These are phyloP conservation scores for Frieseomelitta varia DNA, from an alignment of 1,140 invertebrate species.

Conservation along the genomic window DNA sequence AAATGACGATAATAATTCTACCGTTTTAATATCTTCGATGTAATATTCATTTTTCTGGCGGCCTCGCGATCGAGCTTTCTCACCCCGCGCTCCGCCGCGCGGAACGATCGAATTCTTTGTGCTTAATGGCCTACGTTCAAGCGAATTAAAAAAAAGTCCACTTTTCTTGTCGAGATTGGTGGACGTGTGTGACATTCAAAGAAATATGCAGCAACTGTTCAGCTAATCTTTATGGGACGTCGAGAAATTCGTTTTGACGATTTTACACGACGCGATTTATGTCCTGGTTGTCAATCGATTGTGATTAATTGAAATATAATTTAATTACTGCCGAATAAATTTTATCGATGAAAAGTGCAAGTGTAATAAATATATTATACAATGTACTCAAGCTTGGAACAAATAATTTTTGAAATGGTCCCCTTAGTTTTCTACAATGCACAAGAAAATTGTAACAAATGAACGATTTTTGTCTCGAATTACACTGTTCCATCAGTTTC, in stretches of 20 bases:
- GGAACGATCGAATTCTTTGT: background rate
- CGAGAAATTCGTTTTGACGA: background rate
- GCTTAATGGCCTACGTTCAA: background rate
- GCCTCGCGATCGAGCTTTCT: background rate
- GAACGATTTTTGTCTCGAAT: background rate
- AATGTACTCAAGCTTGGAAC: too few relatives aligned
- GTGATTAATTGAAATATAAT: background rate
- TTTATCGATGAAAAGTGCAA: background rate
- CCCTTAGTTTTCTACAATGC: too few relatives aligned
- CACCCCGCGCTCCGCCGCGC: background rate
- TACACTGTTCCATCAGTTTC: background rate
- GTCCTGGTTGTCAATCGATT: background rate
- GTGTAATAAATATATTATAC: too few relatives aligned
- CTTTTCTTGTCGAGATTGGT: background rate
- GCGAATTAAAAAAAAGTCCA: conserved; percentile 6
- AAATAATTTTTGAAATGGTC: background rate
- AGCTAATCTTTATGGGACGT: background rate
- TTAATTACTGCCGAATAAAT: background rate
- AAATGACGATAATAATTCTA: conserved; percentile 28
- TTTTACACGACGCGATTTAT: background rate
- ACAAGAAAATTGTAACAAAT: background rate
- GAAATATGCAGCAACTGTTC: background rate
- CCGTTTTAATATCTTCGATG: conserved; percentile 30
- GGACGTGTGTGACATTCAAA: too few relatives aligned
- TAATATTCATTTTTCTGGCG: conserved; percentile 23